Base-by-base conservation (phyloP, 2,888 invertebrate genomes). In the Apocheima hispidaria region DNA sequence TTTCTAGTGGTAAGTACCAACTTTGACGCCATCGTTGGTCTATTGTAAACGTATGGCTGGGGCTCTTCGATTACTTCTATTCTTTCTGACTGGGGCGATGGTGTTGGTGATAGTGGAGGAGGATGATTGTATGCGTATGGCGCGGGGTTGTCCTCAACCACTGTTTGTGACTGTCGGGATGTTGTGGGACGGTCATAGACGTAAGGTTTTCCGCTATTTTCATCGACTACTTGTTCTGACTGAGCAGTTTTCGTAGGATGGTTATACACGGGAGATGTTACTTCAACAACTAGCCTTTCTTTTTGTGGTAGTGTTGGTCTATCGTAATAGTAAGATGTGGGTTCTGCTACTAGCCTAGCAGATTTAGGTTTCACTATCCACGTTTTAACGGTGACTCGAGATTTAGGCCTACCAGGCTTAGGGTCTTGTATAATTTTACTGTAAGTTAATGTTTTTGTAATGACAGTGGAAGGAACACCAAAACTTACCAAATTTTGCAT, bases 351-450 rank as follows among this genome's bases (percentile, higher is more conserved):
- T 53, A 88, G 62, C 69, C 79, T 86, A 12, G 79, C 84, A 35
- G 81, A 72, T 74, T 85, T 90, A n/a, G 92, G 90, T 76, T 90
- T 90, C 2, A 89, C 81, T 53, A 91, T 84, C 92, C 92, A 92
- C 4, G 91, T 90, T 77, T 92, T 92, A 38, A 90, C 86, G 20
- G 87, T 89, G 44, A 92, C 85, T 66, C 88, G 77, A 7, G 91
- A 90, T 70, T 88, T 90, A 36, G 90, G 87, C 55, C 77, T 83
- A 4, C 82, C 80, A 46, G 79, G 73, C 52, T 87, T 87, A 2
- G 85, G 78, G 63, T 87, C 83, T 70, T 87, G 82, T 38, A 87
- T 70, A 21, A 86, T 69, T 73, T 83, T 83, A 68, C 86, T 88
- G 64, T 85, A 83, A n/a, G 87, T 85, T 69, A 87, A 63, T 44